Conservation (phyloP, 2,113 vertebrate species). For the Syrrhaptes paradoxus region DNA sequence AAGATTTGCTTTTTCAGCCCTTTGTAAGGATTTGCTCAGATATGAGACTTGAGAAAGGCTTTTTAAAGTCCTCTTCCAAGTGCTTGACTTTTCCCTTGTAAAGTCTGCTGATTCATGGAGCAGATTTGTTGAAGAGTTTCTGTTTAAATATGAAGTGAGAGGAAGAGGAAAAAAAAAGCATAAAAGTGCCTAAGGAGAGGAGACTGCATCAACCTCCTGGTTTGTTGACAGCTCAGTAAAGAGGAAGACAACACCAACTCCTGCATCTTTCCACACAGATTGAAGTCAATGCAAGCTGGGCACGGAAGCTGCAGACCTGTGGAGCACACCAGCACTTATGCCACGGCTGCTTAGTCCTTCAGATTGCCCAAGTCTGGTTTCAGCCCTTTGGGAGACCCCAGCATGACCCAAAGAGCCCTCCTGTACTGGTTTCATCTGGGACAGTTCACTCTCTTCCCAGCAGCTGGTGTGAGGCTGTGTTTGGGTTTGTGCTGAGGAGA, state of each 20-base stretch:
- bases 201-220: not conserved
- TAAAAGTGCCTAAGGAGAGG: not conserved
- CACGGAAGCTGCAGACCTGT: not conserved
- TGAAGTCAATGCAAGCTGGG: not conserved
- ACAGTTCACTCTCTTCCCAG: too few relatives aligned
- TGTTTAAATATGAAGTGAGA: not conserved
- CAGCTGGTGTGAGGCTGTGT: too few relatives aligned
- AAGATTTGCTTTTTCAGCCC: not conserved
- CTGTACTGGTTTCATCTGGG: too few relatives aligned
- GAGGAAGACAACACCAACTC: not conserved
- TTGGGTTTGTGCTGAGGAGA: too few relatives aligned
- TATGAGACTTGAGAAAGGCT: not conserved
- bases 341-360: not conserved
- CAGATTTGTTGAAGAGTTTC: not conserved
- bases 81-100: not conserved
- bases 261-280: not conserved
- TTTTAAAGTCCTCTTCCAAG: not conserved
- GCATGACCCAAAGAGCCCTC: not conserved
- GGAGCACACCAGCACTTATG: fast-evolving
- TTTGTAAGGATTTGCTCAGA: not conserved
- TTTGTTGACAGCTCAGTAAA: not conserved
- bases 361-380: not conserved
- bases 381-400: not conserved
- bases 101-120: not conserved
- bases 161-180: not conserved